Conservation (phyloP, 2,113 vertebrate genomes). For the Egretta garzetta region DNA sequence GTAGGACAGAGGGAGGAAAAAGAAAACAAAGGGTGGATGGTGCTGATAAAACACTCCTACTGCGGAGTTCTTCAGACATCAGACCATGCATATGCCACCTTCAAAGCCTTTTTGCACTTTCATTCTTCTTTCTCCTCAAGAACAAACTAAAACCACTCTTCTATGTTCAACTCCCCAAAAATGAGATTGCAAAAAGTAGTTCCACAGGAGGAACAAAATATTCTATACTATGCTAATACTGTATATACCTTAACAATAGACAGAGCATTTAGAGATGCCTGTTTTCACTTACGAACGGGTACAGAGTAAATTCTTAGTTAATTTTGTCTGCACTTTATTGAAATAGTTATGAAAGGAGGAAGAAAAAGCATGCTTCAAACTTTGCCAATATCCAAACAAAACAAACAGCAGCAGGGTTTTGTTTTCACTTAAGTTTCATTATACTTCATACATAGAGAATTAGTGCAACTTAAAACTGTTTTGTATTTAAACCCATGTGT, state of each 20-base stretch:
- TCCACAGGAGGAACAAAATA: background rate
- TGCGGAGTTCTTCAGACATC: background rate
- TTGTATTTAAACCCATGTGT: slow-evolving; percentile 45
- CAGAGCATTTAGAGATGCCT: background rate
- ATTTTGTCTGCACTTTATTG: slow-evolving; percentile 41
- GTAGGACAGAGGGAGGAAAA: background rate
- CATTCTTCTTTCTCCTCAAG: background rate
- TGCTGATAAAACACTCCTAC: background rate
- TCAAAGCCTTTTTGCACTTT: background rate
- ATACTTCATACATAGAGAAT: slow-evolving; percentile 41
- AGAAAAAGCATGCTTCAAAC: background rate
- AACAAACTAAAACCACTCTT: background rate
- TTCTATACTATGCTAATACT: background rate
- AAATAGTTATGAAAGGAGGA: slow-evolving; percentile 28
- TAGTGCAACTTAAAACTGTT: slow-evolving; percentile 46
- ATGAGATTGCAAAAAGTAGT: background rate
- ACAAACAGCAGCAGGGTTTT: slow-evolving; percentile 66
- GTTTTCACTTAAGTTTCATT: slow-evolving; percentile 65
- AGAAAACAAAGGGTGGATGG: background rate
- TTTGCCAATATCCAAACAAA: slow-evolving; percentile 59
- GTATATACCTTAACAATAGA: background rate
- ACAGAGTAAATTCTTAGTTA: slow-evolving; percentile 35
- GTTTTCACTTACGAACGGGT: slow-evolving; percentile 25
- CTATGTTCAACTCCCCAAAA: background rate
- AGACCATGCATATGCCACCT: background rate